These are phyloP conservation scores for Ancistrus triradiatus DNA, from an alignment of 2,113 vertebrate genomes.

Conservation along the genomic window DNA sequence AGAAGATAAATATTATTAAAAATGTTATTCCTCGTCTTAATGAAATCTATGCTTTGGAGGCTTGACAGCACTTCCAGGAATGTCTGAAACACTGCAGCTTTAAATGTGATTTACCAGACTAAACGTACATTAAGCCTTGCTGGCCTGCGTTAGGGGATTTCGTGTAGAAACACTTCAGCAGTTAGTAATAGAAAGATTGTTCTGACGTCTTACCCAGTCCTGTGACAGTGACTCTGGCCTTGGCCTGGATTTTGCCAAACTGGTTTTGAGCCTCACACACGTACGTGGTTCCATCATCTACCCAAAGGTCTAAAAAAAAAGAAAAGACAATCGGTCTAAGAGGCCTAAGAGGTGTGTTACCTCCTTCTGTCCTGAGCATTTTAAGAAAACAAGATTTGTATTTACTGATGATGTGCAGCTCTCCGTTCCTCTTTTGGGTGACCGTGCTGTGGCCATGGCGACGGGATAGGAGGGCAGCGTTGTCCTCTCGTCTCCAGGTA, in stretches of 20 bases:
- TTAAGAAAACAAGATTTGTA: neutral
- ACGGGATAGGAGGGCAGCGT: constrained; percentile 67
- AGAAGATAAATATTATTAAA: too few species aligned
- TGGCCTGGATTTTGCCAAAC: constrained; percentile 84
- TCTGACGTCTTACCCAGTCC: constrained; percentile 79
- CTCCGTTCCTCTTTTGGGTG: constrained; percentile 71
- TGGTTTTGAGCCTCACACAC: constrained; percentile 92
- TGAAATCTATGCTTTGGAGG: too few species aligned
- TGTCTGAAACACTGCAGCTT: neutral
- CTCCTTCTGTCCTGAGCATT: too few species aligned
- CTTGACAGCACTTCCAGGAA: neutral
- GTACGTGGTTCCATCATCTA: constrained; percentile 83
- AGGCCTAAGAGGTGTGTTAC: too few species aligned
- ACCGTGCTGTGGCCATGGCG: constrained; percentile 64
- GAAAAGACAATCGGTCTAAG: neutral
- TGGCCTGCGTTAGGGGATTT: neutral
- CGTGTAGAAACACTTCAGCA: neutral
- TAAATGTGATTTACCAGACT: constrained; percentile 1
- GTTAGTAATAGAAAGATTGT: neutral
- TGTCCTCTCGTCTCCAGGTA: constrained; percentile 78
- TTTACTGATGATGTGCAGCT: constrained; percentile 80
- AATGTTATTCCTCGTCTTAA: too few species aligned
- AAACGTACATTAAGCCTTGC: neutral
- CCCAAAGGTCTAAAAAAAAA: constrained; percentile 77
- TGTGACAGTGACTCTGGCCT: constrained; percentile 78